Percentiles rank a stretch among this genome's conserved stretches.
Evolutionary conservation across 2,888 invertebrate species (phyloP).

Genomic region (Drosophila glabriapex): DNA sequence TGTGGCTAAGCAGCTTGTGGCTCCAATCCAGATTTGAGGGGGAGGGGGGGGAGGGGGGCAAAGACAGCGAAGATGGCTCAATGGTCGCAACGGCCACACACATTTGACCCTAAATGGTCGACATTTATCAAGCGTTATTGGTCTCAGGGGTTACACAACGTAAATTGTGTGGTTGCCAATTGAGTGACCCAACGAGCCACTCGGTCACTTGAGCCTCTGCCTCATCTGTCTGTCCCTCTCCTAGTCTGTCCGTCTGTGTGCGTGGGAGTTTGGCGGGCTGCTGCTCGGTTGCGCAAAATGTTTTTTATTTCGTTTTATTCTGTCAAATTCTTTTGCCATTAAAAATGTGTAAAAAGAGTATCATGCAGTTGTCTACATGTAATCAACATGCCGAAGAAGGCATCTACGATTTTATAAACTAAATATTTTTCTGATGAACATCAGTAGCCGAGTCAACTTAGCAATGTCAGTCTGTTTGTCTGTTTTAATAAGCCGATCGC

Average conservation of each 20-base stretch:
- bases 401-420: not conserved
- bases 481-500: not conserved
- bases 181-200: conserved; percentile 69
- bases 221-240: conserved; percentile 19
- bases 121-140: conserved; percentile 84
- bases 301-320: conserved; percentile 20
- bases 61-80: conserved; percentile 33
- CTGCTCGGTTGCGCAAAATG: conserved; percentile 16
- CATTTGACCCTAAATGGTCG: conserved; percentile 82
- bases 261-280: conserved; percentile 34
- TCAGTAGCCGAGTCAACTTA: too few species aligned
- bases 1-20: conserved; percentile 52
- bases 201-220: conserved; percentile 26
- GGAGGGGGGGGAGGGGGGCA: not conserved
- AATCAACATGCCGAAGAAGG: not conserved
- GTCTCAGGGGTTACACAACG: conserved; percentile 81
- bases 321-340: conserved; percentile 19
- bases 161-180: conserved; percentile 83
- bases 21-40: conserved; percentile 27
- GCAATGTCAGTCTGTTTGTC: not conserved
- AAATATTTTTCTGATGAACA: not conserved
- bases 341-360: not conserved
- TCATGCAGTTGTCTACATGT: conserved; percentile 11
- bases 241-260: conserved; percentile 30
- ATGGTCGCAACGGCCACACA: conserved; percentile 63